Evolutionary conservation across 2,888 invertebrate genomes (phyloP).

Genomic region (Azorinus chamasolen): DNA sequence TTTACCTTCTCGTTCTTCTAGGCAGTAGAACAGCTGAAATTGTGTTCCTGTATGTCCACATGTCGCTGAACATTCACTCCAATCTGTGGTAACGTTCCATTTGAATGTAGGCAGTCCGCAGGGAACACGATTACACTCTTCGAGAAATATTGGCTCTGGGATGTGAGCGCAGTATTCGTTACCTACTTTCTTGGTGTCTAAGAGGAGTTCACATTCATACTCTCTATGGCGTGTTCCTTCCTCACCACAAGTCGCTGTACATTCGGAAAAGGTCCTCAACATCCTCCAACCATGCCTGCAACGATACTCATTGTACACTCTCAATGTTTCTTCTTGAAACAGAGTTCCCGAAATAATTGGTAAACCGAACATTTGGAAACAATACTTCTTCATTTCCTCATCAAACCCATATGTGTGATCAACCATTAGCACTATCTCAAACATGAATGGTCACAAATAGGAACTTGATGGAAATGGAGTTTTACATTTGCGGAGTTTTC

Average conservation of each 20-base stretch:
- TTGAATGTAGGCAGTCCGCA: conserved; percentile 53
- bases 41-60: conserved; percentile 66
- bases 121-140: conserved; percentile 55
- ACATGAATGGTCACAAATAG: too few relatives aligned
- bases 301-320: too few relatives aligned
- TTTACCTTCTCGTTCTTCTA: conserved; percentile 26
- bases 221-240: conserved; percentile 57
- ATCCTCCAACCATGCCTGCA: conserved; percentile 74
- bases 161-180: conserved; percentile 35
- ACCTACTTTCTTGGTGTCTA: conserved; percentile 16
- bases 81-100: conserved; percentile 71
- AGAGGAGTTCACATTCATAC: conserved; percentile 57
- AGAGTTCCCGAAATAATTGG: too few relatives aligned
- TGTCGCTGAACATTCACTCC: conserved; percentile 67
- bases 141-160: conserved; percentile 48
- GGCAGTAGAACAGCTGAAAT: conserved; percentile 54
- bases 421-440: too few relatives aligned
- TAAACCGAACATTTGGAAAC: too few relatives aligned
- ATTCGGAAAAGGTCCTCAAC: conserved; percentile 69
- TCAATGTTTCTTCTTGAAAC: too few relatives aligned
- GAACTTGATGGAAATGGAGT: too few relatives aligned
- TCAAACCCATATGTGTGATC: too few relatives aligned
- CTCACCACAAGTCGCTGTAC: conserved; percentile 72
- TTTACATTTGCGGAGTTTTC: too few relatives aligned
- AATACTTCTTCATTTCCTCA: too few relatives aligned